These are phyloP conservation scores for Eira barbara DNA, from an alignment of 2,113 vertebrate species.

Conservation along the genomic window DNA sequence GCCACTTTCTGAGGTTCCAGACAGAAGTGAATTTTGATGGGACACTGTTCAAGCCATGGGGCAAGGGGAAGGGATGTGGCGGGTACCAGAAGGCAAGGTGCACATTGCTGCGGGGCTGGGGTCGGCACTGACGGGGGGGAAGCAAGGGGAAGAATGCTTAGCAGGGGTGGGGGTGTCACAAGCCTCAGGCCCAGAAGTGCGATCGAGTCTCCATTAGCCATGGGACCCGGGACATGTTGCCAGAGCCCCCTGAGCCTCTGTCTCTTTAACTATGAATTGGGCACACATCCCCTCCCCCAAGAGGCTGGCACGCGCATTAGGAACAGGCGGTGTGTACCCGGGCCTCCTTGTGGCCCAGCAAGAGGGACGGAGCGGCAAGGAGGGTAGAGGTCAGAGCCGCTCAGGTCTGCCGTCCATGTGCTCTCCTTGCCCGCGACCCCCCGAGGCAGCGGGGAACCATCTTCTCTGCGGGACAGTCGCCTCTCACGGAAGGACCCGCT, in stretches of 20 bases:
- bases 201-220: too few relatives aligned
- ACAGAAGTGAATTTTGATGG: background rate
- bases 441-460: fast-evolving
- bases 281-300: background rate
- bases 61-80: fast-evolving
- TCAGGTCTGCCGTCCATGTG: fast-evolving
- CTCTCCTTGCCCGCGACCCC: fast-evolving
- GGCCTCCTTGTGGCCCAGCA: background rate
- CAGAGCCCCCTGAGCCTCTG: background rate
- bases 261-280: background rate
- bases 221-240: background rate
- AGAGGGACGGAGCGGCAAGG: fast-evolving
- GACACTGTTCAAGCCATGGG: background rate
- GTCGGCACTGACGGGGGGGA: too few relatives aligned
- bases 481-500: background rate
- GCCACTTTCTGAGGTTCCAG: background rate
- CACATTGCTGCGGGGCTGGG: background rate
- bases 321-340: fast-evolving
- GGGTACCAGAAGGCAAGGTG: fast-evolving
- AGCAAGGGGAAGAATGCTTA: background rate
- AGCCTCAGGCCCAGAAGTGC: background rate
- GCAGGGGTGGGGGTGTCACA: fast-evolving
- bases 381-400: too few relatives aligned
- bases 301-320: fast-evolving
- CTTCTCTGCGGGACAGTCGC: background rate